Conservation (phyloP, 1,140 invertebrate genomes). For the Papilio glaucus region DNA sequence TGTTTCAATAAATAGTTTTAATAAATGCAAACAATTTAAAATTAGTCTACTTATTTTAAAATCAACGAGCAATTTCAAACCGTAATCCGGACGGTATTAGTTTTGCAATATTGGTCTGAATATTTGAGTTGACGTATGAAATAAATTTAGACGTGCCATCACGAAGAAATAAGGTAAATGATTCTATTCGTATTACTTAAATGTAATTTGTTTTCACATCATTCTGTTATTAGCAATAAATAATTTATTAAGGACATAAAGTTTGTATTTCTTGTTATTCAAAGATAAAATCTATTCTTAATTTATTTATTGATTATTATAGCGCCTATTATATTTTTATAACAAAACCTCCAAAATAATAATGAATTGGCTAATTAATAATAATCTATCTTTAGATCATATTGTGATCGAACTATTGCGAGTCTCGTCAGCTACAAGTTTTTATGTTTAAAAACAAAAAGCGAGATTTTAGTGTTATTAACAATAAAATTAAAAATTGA, state of each 20-base stretch:
- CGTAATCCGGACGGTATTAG: constrained; percentile 11
- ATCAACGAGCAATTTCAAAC: constrained; percentile 2
- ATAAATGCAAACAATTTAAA: not conserved
- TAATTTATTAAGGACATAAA: not conserved
- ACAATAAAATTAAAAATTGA: too few species aligned
- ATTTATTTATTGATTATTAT: too few species aligned
- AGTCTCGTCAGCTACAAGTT: too few species aligned
- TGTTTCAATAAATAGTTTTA: not conserved
- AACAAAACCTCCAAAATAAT: not conserved
- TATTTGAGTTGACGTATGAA: not conserved
- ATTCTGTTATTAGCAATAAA: not conserved
- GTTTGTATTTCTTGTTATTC: not conserved
- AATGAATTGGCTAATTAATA: too few species aligned
- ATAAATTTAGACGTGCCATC: constrained; percentile 3
- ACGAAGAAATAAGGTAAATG: not conserved
- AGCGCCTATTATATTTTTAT: not conserved
- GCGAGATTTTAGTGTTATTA: too few species aligned
- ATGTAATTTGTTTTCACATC: not conserved
- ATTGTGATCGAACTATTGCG: too few species aligned
- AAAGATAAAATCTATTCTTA: too few species aligned
- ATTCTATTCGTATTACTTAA: not conserved
- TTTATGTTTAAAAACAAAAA: too few species aligned
- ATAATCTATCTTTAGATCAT: too few species aligned
- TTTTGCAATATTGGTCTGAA: constrained; percentile 21
- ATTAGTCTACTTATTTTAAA: constrained; percentile 13